Evolutionary conservation across 2,888 invertebrate species (phyloP).

Genomic region (Acronicta aceris): DNA sequence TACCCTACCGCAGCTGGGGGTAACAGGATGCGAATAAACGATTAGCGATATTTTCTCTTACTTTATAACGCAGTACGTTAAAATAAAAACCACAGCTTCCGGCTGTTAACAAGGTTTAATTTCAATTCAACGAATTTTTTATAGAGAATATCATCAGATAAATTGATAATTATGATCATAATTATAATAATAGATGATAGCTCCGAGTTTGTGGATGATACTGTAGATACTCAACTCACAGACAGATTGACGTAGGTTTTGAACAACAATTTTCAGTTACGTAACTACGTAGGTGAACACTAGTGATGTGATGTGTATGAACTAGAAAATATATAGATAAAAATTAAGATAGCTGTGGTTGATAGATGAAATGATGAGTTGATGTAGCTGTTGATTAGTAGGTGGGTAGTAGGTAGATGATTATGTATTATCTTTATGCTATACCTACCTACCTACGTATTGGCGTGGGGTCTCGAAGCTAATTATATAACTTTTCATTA

Average conservation of each 20-base stretch:
- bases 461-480: conserved; percentile 42
- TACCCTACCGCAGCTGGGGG: conserved; percentile 51
- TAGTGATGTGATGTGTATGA: neutral
- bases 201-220: too few relatives aligned
- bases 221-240: too few relatives aligned
- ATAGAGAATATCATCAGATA: neutral
- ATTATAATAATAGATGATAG: too few relatives aligned
- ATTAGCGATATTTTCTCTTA: conserved; percentile 43
- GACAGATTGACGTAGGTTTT: too few relatives aligned
- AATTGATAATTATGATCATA: too few relatives aligned
- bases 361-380: neutral
- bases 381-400: neutral
- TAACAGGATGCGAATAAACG: conserved; percentile 51
- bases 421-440: conserved; percentile 29
- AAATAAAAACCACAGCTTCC: conserved; percentile 31
- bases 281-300: too few relatives aligned
- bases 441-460: conserved; percentile 7
- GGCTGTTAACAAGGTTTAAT: conserved; percentile 16
- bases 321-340: neutral
- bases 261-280: too few relatives aligned
- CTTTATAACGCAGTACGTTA: conserved; percentile 17
- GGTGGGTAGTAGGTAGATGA: conserved; percentile 14
- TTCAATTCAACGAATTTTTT: neutral
- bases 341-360: neutral
- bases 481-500: conserved; percentile 70